phyloP scores from a whole-genome alignment of 2,888 invertebrate genomes.

The Mimachlamys varia region DNA sequence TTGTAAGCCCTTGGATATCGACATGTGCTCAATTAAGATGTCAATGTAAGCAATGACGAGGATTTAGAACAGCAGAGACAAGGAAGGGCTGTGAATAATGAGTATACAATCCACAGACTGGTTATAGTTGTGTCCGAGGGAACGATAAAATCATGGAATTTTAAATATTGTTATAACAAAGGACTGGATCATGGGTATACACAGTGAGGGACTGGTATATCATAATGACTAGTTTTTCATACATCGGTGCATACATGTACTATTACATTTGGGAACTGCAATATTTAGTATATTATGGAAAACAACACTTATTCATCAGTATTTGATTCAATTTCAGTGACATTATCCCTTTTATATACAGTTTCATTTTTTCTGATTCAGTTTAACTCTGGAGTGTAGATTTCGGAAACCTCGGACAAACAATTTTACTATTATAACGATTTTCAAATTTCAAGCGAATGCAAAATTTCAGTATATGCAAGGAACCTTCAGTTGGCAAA shows the following conservation, averaged over 20 bases:
- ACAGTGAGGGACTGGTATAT: no score
- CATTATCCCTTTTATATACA: neutral
- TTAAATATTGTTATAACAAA: no score
- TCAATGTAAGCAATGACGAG: neutral
- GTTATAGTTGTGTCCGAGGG: no score
- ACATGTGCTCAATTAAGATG: neutral
- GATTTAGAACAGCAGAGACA: neutral
- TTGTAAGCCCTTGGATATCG: neutral
- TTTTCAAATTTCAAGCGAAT: no score
- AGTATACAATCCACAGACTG: no score
- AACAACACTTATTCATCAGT: neutral
- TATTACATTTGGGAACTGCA: neutral
- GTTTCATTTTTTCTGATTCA: neutral
- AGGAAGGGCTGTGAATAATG: neutral
- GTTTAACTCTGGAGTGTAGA: no score
- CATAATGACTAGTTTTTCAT: neutral
- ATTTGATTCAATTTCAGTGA: neutral
- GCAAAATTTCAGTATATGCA: no score
- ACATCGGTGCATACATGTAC: neutral
- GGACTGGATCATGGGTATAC: no score
- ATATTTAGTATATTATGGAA: neutral
- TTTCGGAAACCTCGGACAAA: no score
- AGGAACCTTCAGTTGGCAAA: no score
- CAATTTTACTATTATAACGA: no score
- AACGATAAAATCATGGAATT: no score